Base-by-base conservation (phyloP, 2,113 vertebrate species). In the Thermophis baileyi region DNA sequence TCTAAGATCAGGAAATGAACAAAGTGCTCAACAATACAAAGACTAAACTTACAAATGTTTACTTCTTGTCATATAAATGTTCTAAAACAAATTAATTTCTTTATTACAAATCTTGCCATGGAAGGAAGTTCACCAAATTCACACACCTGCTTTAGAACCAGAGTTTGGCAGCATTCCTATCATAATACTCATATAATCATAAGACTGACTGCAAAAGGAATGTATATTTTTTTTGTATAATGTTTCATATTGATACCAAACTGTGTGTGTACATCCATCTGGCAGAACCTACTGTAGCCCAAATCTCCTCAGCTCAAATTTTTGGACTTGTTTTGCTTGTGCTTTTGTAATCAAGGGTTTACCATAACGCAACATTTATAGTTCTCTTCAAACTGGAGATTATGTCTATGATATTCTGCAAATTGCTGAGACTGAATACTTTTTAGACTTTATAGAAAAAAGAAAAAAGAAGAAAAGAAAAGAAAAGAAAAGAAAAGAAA, bases 1-100 rank as follows among this genome's bases (percentile, higher is more conserved):
- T 89, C 97, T 97, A 94, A 90, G 92, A 96, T 60, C 92, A 93
- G 92, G 88, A 94, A 85, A 93, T 94, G 90, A 96, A 92, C 30
- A 95, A 81, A 95, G 50, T 57, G 88, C 50, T 93, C 90, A 93
- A 93, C 55, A 87, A 88, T 50, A 91, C 30, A 90, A 51, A 46
- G 40, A 35, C 81, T 69, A 60, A 86, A 86, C 35, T 89, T 57
- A 57, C 85, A 81, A 88, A 53, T 18, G 50, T 12, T 40, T 94
- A 90, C 85, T 91, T 89, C 81, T 18, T 47, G 25, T 81, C 25
- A 85, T 47, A 11, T n/a, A 30, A 12, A 44, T 44, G 9, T 87
- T 87, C 89, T 89, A 85, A 63, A 94, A 92, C 20, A 90, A 87
- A 24, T 91, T 20, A 47, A 35, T 81, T 30, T 3, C 55, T 57